phyloP scores from a whole-genome alignment of 2,797 vertebrate genomes.

The Brotula barbata region DNA sequence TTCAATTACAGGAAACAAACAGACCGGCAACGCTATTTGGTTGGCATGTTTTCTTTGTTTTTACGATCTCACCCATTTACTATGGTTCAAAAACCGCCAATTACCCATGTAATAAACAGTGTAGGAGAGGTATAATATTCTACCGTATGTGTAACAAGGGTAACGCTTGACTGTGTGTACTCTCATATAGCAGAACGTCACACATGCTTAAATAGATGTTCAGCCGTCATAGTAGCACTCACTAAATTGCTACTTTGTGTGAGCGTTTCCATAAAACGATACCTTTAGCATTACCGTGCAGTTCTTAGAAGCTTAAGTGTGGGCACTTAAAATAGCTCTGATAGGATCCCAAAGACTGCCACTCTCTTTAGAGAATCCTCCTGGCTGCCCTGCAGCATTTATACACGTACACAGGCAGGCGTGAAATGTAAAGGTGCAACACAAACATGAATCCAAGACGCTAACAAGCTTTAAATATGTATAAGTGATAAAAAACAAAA shows the following conservation, averaged over 20 bases:
- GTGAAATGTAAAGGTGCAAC: conserved; percentile 15
- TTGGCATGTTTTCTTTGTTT: neutral
- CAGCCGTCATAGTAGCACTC: conserved; percentile 22
- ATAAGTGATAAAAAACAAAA: conserved; percentile 9
- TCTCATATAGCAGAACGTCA: conserved; percentile 5
- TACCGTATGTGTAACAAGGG: neutral
- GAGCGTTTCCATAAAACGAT: conserved; percentile 45
- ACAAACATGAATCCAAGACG: neutral
- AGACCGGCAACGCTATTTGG: neutral
- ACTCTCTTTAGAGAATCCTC: conserved; percentile 55
- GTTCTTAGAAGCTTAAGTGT: conserved; percentile 65
- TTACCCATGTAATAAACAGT: neutral
- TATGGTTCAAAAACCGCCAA: neutral
- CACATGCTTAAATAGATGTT: conserved; percentile 22
- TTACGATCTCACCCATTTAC: neutral
- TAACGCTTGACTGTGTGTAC: neutral
- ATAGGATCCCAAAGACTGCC: conserved; percentile 68
- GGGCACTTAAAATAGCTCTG: conserved; percentile 74
- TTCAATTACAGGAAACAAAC: neutral
- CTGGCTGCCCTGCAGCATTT: conserved; percentile 32
- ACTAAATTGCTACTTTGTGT: conserved; percentile 2
- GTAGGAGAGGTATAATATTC: neutral
- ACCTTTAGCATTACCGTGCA: conserved; percentile 69
- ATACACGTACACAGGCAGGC: neutral
- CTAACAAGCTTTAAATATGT: conserved; percentile 17